Evolutionary conservation across 2,888 invertebrate genomes (phyloP).

Genomic region (Isotomurus palustris): DNA sequence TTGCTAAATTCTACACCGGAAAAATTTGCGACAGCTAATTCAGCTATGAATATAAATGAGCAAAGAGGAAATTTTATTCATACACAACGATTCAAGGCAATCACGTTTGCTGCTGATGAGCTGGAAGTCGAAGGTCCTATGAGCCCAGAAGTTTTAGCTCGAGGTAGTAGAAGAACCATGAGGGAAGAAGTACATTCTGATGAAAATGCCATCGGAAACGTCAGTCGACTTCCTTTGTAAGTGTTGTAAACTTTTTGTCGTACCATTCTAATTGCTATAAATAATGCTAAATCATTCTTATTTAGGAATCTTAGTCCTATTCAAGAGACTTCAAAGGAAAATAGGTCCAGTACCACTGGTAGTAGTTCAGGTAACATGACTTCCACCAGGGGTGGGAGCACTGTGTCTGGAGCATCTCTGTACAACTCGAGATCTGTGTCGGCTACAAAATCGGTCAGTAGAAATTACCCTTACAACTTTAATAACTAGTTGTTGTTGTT

Average conservation of each 20-base stretch:
- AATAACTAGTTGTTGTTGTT: too few species aligned
- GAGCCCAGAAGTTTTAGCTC: not conserved
- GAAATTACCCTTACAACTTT: too few species aligned
- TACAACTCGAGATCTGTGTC: slow-evolving; percentile 1
- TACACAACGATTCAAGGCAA: not conserved
- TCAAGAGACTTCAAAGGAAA: slow-evolving; percentile 43
- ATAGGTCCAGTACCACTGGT: slow-evolving; percentile 36
- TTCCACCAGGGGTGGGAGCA: not conserved
- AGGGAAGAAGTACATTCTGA: too few species aligned
- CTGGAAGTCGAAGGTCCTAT: not conserved
- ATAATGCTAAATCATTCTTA: slow-evolving; percentile 4
- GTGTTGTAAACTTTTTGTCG: not conserved
- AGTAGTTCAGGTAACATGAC: slow-evolving; percentile 36
- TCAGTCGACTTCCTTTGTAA: slow-evolving; percentile 3
- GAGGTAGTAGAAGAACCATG: not conserved
- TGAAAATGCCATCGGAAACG: too few species aligned
- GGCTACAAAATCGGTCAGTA: too few species aligned
- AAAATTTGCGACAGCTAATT: not conserved
- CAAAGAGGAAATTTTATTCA: slow-evolving; percentile 1
- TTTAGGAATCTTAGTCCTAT: slow-evolving; percentile 40
- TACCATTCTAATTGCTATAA: too few species aligned
- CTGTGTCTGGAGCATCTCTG: slow-evolving; percentile 7
- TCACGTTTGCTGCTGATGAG: not conserved
- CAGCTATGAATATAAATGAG: not conserved
- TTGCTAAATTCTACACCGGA: slow-evolving; percentile 39